Conservation (phyloP, 2,113 vertebrate genomes). For the Myrmecobius fasciatus region DNA sequence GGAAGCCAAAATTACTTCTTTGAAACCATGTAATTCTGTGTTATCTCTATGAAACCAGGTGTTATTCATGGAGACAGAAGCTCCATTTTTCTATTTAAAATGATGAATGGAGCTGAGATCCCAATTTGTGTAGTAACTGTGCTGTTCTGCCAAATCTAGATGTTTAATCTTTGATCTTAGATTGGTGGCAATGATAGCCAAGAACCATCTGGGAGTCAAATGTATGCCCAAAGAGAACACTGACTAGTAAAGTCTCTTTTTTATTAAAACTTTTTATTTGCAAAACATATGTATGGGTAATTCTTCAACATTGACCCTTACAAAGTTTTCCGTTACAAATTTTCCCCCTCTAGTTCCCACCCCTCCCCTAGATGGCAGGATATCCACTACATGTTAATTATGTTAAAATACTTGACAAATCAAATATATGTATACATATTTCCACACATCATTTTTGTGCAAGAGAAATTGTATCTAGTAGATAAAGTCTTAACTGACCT, state of each 20-base stretch:
- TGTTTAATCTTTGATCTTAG: conserved; percentile 43
- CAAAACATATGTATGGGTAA: no score
- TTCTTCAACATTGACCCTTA: no score
- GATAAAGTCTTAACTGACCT: neutral
- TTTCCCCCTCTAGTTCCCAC: no score
- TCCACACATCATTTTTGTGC: no score
- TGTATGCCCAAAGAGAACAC: neutral
- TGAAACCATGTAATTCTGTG: neutral
- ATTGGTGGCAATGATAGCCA: conserved; percentile 8
- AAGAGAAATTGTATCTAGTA: no score
- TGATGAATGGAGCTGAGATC: conserved; percentile 19
- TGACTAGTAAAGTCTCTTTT: no score
- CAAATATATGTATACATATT: no score
- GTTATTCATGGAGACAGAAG: neutral
- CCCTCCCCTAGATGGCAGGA: no score
- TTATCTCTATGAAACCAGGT: conserved; percentile 54
- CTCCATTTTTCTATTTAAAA: conserved; percentile 38
- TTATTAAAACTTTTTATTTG: no score
- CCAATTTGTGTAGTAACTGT: neutral
- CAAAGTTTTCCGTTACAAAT: no score
- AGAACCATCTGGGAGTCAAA: neutral
- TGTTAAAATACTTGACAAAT: no score
- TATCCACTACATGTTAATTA: no score
- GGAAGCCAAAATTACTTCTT: neutral
- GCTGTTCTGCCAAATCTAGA: neutral